Evolutionary conservation across 2,888 invertebrate species (phyloP).

Genomic region (Latrodectus hesperus): DNA sequence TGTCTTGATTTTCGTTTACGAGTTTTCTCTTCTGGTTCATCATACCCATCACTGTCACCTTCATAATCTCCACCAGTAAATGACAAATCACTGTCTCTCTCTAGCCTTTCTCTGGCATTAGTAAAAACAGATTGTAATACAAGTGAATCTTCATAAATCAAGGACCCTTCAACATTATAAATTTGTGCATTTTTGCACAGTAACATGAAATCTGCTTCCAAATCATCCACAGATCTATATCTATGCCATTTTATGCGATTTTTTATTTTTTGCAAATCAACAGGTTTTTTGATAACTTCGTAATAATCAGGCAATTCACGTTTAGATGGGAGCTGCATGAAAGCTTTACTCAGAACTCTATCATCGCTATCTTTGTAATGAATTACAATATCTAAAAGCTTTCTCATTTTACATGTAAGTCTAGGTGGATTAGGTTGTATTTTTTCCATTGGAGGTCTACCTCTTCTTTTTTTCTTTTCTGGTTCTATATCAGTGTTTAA

Average conservation of each 20-base stretch:
- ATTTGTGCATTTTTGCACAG: slow-evolving; percentile 97
- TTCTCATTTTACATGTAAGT: slow-evolving; percentile 87
- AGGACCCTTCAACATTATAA: slow-evolving; percentile 96
- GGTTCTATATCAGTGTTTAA: slow-evolving; percentile 78
- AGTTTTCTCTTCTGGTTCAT: slow-evolving; percentile 58
- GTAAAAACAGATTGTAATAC: slow-evolving; percentile 83
- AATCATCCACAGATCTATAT: slow-evolving; percentile 80
- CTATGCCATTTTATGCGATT: slow-evolving; percentile 76
- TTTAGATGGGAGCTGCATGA: slow-evolving; percentile 94
- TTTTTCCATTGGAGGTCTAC: slow-evolving; percentile 72
- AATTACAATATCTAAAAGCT: slow-evolving; percentile 89
- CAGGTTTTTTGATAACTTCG: slow-evolving; percentile 94
- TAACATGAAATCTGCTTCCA: slow-evolving; percentile 89
- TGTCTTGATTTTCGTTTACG: slow-evolving; percentile 67
- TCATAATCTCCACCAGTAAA: slow-evolving; percentile 69
- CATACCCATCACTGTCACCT: slow-evolving; percentile 61
- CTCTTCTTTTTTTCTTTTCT: slow-evolving; percentile 73
- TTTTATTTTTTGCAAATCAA: slow-evolving; percentile 96
- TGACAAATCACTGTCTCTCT: slow-evolving; percentile 71
- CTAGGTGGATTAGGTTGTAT: slow-evolving; percentile 73
- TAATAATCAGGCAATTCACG: slow-evolving; percentile 97
- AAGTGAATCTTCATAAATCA: slow-evolving; percentile 97
- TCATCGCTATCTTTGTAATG: slow-evolving; percentile 91
- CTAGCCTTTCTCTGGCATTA: slow-evolving; percentile 76
- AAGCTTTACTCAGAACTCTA: slow-evolving; percentile 91